Evolutionary conservation across 1,140 invertebrate species (phyloP), one percentile per base, ranked within the genome.

Genomic region (Bombus impatiens): DNA sequence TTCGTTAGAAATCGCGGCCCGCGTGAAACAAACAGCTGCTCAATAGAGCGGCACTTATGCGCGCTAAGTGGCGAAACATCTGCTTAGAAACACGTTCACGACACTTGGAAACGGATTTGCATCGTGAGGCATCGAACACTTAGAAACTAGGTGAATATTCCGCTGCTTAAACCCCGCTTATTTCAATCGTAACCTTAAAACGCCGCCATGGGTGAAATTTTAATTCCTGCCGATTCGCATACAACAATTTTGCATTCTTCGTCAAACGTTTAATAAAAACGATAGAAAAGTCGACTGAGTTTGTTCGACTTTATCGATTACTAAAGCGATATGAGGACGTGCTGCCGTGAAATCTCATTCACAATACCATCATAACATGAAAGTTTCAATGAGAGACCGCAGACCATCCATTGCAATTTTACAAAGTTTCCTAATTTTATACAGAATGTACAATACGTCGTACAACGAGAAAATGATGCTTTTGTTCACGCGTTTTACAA

Each of bases 1-100:
- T 81, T 86, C 78, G 70, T 86, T 86, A 86, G 84, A 86, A 81
- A 59, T 72, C 32, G 75, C 75, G 53, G n/a, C 13, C 28, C 76
- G 65, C 65, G 53, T 37, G 67, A 72, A 65, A 47, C 35, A 18
- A 18, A 57, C 84, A 86, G 84, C 84, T 86, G 84, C 78, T 53
- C 25, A 40, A 77, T 71, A 59, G 40, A 70, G 67, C 28, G 10
- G 44, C 77, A 35, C 68, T 85, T 47, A 35, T 2, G 22, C 57
- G 44, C 47, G 42, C n/a, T 40, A 44, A 71, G 47, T 12, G 71
- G 40, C 53, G 32, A 59, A 71, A 85, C 83, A 85, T 85, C 83
- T 85, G 83, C 53, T 35, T 81, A 65, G 77, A 78, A 57, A 40
- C 35, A 4, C n/a, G 44, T 37, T 25, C 35, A 15, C 47, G 13